Base-by-base conservation (phyloP, 2,888 invertebrate species). In the Tyria jacobaeae region DNA sequence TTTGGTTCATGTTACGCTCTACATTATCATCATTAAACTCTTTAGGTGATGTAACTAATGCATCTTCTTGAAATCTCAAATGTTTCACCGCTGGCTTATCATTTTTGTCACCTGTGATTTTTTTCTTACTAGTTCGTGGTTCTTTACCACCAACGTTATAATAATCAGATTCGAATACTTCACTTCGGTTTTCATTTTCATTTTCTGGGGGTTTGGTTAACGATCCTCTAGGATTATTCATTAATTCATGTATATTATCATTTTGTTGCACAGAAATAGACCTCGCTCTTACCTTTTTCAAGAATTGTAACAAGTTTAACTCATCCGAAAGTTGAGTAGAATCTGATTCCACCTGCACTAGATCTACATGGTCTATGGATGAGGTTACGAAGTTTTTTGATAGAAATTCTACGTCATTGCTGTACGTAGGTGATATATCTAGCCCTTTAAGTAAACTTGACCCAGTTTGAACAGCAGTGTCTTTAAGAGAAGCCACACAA, bases 391-490 rank as follows among this genome's bases (percentile, higher is more conserved):
- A 12, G 17, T 56, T 50, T 31, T 24, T 41, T 39, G 24, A 17
- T 7, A 5, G 17, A 34, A 34, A 49, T 10, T 35, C 3, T 21
- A 50, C 5, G n/a, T 50, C 49, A n/a, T 57, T 44, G 6, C 17
- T 54, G 17, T 21, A 44, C 27, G 2, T 52, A 44, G 54, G 2
- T 39, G 39, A 25, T 4, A 54, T 5, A 2, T 58, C 17, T 2
- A 66, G 31, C 34, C 62, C 57, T 57, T 87, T 79, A 73, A 89
- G 87, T 60, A 91, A 79, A 71, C 89, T 90, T 3, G 81, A 82
- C 35, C 86, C 88, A 0, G 93, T 92, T 83, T 93, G 93, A 1
- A 89, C 83, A 5, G 75, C 82, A 48, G 64, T 78, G 47, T 90
- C 86, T 56, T 39, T n/a, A 7, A 52, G 41, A 0, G 69, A 31